phyloP scores from a whole-genome alignment of 2,113 vertebrate species.

The Seriola aureovittata region DNA sequence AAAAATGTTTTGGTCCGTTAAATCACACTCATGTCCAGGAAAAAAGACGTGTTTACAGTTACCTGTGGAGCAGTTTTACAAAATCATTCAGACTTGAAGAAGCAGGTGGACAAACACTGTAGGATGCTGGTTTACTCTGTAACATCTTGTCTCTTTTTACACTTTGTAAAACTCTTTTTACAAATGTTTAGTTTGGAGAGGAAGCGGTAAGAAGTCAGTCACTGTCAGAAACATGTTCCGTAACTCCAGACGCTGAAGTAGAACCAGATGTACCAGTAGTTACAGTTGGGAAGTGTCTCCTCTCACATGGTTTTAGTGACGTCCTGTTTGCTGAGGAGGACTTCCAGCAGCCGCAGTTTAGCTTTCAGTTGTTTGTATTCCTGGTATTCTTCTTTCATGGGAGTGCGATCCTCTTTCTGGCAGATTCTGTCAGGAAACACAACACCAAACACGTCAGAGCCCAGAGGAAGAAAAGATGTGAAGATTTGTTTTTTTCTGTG shows the following conservation, averaged over 20 bases:
- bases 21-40: background rate
- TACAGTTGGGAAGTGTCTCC: no score
- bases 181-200: slow-evolving; percentile 15
- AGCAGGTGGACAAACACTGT: background rate
- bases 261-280: no score
- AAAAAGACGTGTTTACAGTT: no score
- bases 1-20: slow-evolving; percentile 2
- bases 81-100: background rate
- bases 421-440: slow-evolving; percentile 83
- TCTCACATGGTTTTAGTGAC: slow-evolving; percentile 65
- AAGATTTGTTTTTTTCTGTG: background rate
- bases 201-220: background rate
- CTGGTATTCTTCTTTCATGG: slow-evolving; percentile 93
- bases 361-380: slow-evolving; percentile 97
- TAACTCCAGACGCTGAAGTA: background rate
- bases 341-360: slow-evolving; percentile 93
- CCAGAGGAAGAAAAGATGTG: background rate
- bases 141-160: background rate
- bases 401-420: slow-evolving; percentile 93
- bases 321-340: slow-evolving; percentile 96
- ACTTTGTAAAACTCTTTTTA: background rate
- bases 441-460: background rate
- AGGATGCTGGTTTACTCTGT: slow-evolving; percentile 21
- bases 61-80: background rate
- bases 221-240: no score